phyloP scores from a whole-genome alignment of 2,113 vertebrate genomes.

The Cathartes aura region DNA sequence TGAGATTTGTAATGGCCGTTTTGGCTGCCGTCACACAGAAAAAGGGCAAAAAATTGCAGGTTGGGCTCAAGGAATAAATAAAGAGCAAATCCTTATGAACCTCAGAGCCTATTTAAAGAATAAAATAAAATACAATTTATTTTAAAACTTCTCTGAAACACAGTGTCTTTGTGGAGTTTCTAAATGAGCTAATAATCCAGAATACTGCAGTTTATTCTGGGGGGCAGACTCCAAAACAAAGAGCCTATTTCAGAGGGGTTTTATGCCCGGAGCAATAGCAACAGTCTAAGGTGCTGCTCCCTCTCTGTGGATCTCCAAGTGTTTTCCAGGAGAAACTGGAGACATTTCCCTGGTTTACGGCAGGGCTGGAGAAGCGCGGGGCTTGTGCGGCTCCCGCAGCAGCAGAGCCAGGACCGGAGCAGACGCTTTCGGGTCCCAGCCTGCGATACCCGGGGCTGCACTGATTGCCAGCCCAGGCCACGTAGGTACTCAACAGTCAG shows the following conservation, averaged over 20 bases:
- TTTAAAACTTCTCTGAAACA: background rate
- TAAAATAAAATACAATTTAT: background rate
- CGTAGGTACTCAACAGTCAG: background rate
- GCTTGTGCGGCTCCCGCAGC: background rate
- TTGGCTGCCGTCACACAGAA: background rate
- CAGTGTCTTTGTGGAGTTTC: background rate
- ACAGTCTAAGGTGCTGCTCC: background rate
- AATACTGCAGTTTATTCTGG: background rate
- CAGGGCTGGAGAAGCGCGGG: fast-evolving
- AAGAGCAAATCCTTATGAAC: background rate
- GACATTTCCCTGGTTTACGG: background rate
- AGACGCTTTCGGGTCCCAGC: background rate
- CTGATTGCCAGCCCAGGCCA: background rate
- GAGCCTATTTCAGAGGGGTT: background rate
- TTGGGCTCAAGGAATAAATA: background rate
- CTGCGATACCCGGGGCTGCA: no score
- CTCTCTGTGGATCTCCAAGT: background rate
- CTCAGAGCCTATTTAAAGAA: background rate
- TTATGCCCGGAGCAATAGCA: background rate
- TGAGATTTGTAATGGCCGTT: background rate
- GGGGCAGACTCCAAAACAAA: background rate
- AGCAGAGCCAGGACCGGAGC: background rate
- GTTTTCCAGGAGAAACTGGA: background rate
- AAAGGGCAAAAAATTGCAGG: background rate
- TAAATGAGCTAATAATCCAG: background rate